Percentiles rank a stretch among this genome's conserved stretches.
Evolutionary conservation across 2,888 invertebrate genomes (phyloP).

Genomic region (Drosophila mercatorum): DNA sequence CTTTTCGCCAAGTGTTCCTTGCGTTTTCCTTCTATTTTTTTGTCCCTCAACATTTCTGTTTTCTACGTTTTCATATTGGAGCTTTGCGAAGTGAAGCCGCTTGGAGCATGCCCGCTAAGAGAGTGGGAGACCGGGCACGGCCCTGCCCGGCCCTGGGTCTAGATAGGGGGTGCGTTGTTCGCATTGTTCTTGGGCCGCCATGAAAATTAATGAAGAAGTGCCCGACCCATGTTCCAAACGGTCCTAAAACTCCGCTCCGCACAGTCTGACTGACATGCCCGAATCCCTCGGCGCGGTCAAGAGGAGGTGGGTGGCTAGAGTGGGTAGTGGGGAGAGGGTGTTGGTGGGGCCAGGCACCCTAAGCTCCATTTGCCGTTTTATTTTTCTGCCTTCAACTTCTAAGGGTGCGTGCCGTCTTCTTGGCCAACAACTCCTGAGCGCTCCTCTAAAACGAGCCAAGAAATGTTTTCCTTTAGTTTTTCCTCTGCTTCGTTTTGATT

Average conservation of each 20-base stretch:
- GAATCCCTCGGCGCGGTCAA: slow-evolving; percentile 16
- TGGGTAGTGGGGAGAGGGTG: not conserved
- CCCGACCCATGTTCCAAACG: slow-evolving; percentile 78
- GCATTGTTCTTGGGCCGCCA: slow-evolving; percentile 79
- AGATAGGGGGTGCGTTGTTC: slow-evolving; percentile 36
- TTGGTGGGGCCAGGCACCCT: slow-evolving; percentile 27
- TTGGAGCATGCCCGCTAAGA: not conserved
- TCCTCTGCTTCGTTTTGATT: not conserved
- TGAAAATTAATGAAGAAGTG: slow-evolving; percentile 82
- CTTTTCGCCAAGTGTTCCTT: slow-evolving; percentile 10
- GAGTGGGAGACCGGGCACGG: not conserved
- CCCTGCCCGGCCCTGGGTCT: slow-evolving; percentile 18
- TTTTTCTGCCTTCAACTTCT: slow-evolving; percentile 40
- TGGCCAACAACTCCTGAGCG: slow-evolving; percentile 25
- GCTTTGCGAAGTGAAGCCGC: slow-evolving; percentile 14
- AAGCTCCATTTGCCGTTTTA: slow-evolving; percentile 47
- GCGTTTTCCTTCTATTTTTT: slow-evolving; percentile 27
- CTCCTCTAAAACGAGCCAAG: slow-evolving; percentile 20
- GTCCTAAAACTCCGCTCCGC: slow-evolving; percentile 66
- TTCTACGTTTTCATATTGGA: slow-evolving; percentile 63
- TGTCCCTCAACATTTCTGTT: slow-evolving; percentile 63
- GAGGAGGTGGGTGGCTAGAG: not conserved
- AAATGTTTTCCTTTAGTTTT: slow-evolving; percentile 7
- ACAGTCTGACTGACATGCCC: slow-evolving; percentile 53
- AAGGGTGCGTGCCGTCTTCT: slow-evolving; percentile 49